phyloP scores from a whole-genome alignment of 2,797 vertebrate genomes.

The Sandelia bainsii region DNA sequence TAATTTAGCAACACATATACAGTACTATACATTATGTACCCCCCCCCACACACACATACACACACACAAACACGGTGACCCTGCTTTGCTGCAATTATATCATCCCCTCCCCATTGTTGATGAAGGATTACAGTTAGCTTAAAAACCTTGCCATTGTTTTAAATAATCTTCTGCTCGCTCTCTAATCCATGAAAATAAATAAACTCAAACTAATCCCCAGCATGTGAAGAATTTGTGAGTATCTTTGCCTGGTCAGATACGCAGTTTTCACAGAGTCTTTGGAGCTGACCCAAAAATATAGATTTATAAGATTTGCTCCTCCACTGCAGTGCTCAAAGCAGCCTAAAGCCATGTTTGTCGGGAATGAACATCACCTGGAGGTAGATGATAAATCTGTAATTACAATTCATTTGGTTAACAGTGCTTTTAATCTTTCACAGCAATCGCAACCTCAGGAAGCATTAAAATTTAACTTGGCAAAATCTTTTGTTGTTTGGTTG shows the following conservation, averaged over 20 bases:
- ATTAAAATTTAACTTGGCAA: constrained; percentile 20
- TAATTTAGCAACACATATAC: not conserved
- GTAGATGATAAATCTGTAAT: constrained; percentile 38
- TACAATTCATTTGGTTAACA: constrained; percentile 24
- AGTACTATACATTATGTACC: not conserved
- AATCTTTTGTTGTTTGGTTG: constrained; percentile 15
- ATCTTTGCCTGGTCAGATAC: constrained; percentile 38
- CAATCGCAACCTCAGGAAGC: constrained; percentile 17
- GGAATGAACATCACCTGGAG: constrained; percentile 27
- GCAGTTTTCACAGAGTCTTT: constrained; percentile 32
- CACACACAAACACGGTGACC: constrained; percentile 23
- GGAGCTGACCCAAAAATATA: constrained; percentile 29
- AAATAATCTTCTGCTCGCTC: constrained; percentile 62
- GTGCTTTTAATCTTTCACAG: constrained; percentile 21
- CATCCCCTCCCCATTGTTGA: constrained; percentile 44
- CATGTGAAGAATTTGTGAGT: constrained; percentile 34
- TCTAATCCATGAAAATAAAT: constrained; percentile 75
- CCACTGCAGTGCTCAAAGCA: constrained; percentile 9
- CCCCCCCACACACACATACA: constrained; percentile 16
- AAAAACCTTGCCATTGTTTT: constrained; percentile 69
- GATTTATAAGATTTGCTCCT: constrained; percentile 39
- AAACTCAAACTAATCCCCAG: constrained; percentile 63
- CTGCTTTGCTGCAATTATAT: constrained; percentile 43
- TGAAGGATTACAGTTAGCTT: constrained; percentile 73
- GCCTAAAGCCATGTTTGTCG: constrained; percentile 32